A percentile compares a stretch with the other conserved stretches of the same genome.
phyloP scores from a whole-genome alignment of 2,888 invertebrate species.

The Dorcus hopei region DNA sequence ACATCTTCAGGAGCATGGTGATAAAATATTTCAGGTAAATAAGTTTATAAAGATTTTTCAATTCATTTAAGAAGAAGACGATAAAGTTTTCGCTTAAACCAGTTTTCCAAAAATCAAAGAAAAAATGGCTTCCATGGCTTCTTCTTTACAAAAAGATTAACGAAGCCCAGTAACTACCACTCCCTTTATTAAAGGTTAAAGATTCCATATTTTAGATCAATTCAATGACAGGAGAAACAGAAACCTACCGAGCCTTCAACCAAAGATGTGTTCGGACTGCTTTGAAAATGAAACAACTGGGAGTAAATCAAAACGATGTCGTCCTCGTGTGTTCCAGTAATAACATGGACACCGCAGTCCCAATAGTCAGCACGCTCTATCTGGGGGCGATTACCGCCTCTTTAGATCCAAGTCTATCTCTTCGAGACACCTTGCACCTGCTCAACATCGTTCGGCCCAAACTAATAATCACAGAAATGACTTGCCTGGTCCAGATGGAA shows the following conservation, averaged over 20 bases:
- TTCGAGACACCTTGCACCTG: constrained; percentile 32
- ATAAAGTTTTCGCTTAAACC: too few species aligned
- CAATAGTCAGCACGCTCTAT: constrained; percentile 51
- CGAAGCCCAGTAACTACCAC: too few species aligned
- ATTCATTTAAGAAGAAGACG: too few species aligned
- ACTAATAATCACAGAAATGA: constrained; percentile 35
- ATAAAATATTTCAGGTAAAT: constrained; percentile 21
- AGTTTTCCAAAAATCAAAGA: too few species aligned
- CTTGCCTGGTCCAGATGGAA: constrained; percentile 32
- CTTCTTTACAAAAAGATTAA: too few species aligned
- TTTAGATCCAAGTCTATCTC: constrained; percentile 34
- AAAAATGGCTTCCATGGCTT: too few species aligned
- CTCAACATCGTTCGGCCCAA: constrained; percentile 35
- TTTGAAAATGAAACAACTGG: constrained; percentile 7
- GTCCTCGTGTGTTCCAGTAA: constrained; percentile 51
- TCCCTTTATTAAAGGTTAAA: too few species aligned
- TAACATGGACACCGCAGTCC: constrained; percentile 48
- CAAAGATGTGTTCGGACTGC: constrained; percentile 5
- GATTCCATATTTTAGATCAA: too few species aligned
- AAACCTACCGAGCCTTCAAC: constrained; percentile 8
- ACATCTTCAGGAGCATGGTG: constrained; percentile 13
- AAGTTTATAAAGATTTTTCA: neutral
- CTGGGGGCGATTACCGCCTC: constrained; percentile 43
- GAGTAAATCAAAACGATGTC: constrained; percentile 41
- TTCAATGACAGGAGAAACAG: neutral